Evolutionary conservation across 1,140 invertebrate species (phyloP), one percentile per base, ranked within the genome.

Genomic region (Achatina immaculata): DNA sequence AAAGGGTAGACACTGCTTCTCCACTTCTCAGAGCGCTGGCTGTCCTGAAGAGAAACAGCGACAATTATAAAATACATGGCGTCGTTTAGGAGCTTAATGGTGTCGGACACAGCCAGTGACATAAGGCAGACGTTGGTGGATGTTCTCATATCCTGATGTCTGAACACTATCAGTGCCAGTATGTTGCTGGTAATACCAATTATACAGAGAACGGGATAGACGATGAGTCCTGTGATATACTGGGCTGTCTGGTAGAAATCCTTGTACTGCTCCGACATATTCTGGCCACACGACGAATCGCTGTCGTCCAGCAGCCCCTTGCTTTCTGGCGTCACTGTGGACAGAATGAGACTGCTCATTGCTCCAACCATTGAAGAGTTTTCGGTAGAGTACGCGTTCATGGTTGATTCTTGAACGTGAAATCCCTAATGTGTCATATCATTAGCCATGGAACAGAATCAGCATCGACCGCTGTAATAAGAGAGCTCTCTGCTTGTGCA

Each of bases 51-150:
- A 24, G 82, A 82, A 0, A 90, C 92, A 34, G 94, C 90, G 2
- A 94, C 94, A 38, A 93, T 90, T 48, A 94, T 85, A 81, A 95
- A 92, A 88, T 95, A 95, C 78, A 95, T 91, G 83, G 95, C 93
- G 82, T 94, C 93, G 87, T 94, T 94, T 31, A 95, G 90, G 58
- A 96, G 92, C 89, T 95, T 95, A 71, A 95, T 92, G 48, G 95
- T 92, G 85, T 96, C 95, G 11, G 95, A 94, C 51, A 95, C 93
- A 42, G 95, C 95, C 78, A 96, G 88, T 0, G 95, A 95, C 69
- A 94, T 94, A 85, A 96, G 91, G 90, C 95, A 96, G 78, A 90
- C 89, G 90, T 95, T 95, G 66, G 95, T 96, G 38, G 95, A 95
- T 75, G 94, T 94, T 66, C 94, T 90, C 95, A 95, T 95, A 55